Percentiles rank a stretch among this genome's conserved stretches.
Conservation (phyloP, 2,888 invertebrate species). For the Lamellibrachia columna region DNA sequence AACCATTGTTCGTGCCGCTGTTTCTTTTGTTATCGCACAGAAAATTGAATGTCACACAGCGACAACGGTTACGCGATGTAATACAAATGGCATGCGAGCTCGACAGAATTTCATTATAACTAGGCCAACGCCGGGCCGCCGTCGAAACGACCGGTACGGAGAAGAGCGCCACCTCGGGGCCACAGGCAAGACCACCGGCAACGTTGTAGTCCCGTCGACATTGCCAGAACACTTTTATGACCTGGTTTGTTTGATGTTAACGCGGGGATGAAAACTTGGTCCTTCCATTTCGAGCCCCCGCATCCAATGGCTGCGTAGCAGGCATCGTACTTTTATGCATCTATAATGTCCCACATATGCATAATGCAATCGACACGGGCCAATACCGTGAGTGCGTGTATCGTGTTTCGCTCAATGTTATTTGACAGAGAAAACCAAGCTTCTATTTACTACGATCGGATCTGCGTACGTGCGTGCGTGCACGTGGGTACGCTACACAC, state of each 20-base stretch:
- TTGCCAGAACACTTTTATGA: neutral
- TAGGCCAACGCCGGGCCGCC: neutral
- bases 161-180: conserved; percentile 16
- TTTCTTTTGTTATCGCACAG: too few relatives aligned
- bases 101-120: too few relatives aligned
- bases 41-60: too few relatives aligned
- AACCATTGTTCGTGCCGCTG: too few relatives aligned
- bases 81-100: too few relatives aligned
- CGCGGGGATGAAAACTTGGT: neutral
- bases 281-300: neutral
- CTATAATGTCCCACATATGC: neutral
- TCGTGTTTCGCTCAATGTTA: neutral
- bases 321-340: neutral
- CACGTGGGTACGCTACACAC: neutral
- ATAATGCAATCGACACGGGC: neutral
- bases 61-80: too few relatives aligned
- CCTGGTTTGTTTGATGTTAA: neutral
- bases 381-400: neutral
- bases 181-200: neutral
- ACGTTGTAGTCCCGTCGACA: neutral
- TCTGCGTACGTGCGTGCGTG: neutral
- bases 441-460: neutral
- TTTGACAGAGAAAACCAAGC: neutral
- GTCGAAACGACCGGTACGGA: neutral
- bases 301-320: neutral